Percentiles rank a stretch among this genome's conserved stretches.
Evolutionary conservation across 1,140 invertebrate species (phyloP).

Genomic region (Reticulitermes speratus): DNA sequence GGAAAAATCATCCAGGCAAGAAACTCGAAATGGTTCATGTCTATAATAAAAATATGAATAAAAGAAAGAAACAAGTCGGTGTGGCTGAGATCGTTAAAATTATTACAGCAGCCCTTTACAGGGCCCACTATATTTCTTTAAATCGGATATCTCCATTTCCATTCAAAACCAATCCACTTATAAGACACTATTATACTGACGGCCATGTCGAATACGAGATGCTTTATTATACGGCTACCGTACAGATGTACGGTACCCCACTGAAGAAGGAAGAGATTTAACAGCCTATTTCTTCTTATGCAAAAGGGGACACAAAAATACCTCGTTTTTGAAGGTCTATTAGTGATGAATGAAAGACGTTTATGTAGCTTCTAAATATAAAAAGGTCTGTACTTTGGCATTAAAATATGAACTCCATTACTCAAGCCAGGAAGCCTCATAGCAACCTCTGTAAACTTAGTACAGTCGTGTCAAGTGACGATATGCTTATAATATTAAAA

Average conservation of each 20-base stretch:
- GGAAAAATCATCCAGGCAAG: background rate
- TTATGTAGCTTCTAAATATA: background rate
- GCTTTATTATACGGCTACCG: background rate
- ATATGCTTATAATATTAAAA: no score
- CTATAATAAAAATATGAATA: constrained; percentile 15
- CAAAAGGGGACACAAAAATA: background rate
- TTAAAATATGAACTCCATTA: constrained; percentile 2
- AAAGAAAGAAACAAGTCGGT: constrained; percentile 6
- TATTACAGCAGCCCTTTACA: background rate
- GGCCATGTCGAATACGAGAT: background rate
- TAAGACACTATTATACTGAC: background rate
- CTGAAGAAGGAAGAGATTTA: background rate
- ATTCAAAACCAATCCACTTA: constrained; percentile 13
- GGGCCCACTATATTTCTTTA: background rate
- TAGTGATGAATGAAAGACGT: constrained; percentile 1
- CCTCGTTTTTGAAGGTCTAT: background rate
- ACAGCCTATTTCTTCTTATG: constrained; percentile 1
- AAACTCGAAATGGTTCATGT: constrained; percentile 1
- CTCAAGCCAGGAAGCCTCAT: background rate
- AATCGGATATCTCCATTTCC: constrained; percentile 4
- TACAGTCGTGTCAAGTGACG: background rate
- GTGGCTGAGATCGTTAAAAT: background rate
- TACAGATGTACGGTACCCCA: background rate
- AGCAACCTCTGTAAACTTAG: background rate
- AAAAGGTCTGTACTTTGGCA: background rate